phyloP scores from a whole-genome alignment of 1,140 invertebrate species.

The Zaprionus africanus region DNA sequence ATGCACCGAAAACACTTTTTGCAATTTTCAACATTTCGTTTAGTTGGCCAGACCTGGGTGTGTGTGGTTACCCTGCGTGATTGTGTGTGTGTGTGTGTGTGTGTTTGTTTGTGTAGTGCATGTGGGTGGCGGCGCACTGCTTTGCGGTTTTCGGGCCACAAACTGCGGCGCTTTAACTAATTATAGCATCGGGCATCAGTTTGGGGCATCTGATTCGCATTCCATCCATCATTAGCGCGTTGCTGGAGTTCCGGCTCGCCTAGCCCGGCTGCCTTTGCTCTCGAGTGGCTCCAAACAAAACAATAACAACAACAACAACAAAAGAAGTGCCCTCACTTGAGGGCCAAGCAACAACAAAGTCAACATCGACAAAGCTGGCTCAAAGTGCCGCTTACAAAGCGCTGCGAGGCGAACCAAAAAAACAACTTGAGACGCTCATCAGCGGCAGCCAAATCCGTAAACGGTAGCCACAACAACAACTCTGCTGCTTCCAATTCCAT shows the following conservation, averaged over 20 bases:
- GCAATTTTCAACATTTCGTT: slow-evolving; percentile 49
- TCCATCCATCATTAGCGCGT: slow-evolving; percentile 58
- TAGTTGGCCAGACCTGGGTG: slow-evolving; percentile 4
- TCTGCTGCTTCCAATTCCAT: background rate
- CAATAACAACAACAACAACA: slow-evolving; percentile 7
- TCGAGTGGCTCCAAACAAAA: slow-evolving; percentile 30
- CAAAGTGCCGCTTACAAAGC: slow-evolving; percentile 24
- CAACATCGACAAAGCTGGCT: slow-evolving; percentile 13
- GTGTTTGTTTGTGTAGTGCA: background rate
- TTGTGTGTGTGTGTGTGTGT: slow-evolving; percentile 1
- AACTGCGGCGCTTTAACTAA: slow-evolving; percentile 63
- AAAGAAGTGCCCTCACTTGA: slow-evolving; percentile 67
- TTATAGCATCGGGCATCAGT: slow-evolving; percentile 54
- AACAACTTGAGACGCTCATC: slow-evolving; percentile 38
- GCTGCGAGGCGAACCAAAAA: background rate
- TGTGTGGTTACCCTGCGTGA: background rate
- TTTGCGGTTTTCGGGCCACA: slow-evolving; percentile 46
- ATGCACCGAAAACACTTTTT: slow-evolving; percentile 56
- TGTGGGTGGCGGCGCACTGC: slow-evolving; percentile 25
- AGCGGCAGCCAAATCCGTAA: slow-evolving; percentile 29
- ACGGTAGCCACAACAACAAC: slow-evolving; percentile 44
- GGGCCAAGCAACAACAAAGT: slow-evolving; percentile 40
- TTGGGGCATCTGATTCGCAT: slow-evolving; percentile 5
- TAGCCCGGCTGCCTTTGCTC: slow-evolving; percentile 31
- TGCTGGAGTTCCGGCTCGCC: slow-evolving; percentile 72